Evolutionary conservation across 2,113 vertebrate genomes (phyloP), one percentile per base, ranked within the genome.

Genomic region (Nothocercus nigrocapillus): DNA sequence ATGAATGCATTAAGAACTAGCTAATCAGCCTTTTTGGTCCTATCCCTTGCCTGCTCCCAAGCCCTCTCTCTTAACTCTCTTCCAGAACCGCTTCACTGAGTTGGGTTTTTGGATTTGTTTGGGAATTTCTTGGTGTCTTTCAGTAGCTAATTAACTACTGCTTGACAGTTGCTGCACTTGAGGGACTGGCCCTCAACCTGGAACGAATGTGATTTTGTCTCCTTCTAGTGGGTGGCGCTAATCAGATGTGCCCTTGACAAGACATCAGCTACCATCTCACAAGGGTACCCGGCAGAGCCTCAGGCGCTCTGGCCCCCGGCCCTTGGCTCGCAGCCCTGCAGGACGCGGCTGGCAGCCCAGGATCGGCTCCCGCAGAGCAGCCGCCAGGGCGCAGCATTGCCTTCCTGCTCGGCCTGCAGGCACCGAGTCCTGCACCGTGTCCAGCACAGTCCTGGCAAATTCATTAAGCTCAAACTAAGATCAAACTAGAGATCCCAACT

Each of bases 391-490:
- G 85, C 95, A 95, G 95, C 92, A 93, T 75, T 51, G 73, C 64
- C 85, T 5, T 22, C 82, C 80, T 3, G 13, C 79, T 88, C 84
- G 11, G 58, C 73, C 47, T 28, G n/a, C 86, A 86, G 77, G 72
- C 70, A 40, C 84, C 7, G 45, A 2, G 54, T 7, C 72, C 47
- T 9, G 56, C 77, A 12, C 78, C 0, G 76, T 30, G 87, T 80
- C 88, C 92, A 92, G 94, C 83, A 38, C 90, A 18, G 83, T 32
- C 90, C 96, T 97, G 95, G 96, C 95, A 94, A 96, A 96, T 89
- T 49, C 95, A 97, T 97, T 94, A 97, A 91, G 93, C 75, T 88
- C 79, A 28, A 75, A 70, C 84, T 82, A 84, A 94, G 88, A 58
- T 58, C 54, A 58, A 58, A 90, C 85, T 88, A 79, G 90, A 93